Conservation (phyloP, 2,888 invertebrate species). For the Agonopterix alstromeriana region DNA sequence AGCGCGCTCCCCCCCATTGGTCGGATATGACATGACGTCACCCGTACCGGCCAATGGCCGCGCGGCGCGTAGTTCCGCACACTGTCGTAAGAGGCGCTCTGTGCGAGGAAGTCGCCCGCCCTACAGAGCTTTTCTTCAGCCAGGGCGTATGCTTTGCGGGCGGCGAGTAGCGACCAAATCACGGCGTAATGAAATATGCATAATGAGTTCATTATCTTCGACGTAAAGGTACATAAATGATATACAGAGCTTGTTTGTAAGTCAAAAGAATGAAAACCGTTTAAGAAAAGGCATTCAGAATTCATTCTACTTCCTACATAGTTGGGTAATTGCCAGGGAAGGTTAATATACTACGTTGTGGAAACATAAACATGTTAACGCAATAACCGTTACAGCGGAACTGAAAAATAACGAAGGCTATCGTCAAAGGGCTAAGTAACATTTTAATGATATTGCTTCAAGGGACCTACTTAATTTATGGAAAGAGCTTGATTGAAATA, state of each 20-base stretch:
- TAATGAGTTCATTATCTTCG: constrained; percentile 17
- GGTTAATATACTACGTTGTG: constrained; percentile 32
- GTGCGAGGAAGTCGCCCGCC: constrained; percentile 65
- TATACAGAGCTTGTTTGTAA: constrained; percentile 8
- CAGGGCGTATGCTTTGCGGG: constrained; percentile 69
- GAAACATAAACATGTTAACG: constrained; percentile 21
- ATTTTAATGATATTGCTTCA: no score
- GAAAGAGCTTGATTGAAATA: no score
- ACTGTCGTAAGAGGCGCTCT: constrained; percentile 50
- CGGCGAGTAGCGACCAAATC: constrained; percentile 41
- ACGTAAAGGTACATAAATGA: constrained; percentile 12
- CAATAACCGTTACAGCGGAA: no score
- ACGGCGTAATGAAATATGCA: constrained; percentile 33
- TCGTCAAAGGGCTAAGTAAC: no score
- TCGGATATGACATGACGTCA: constrained; percentile 60
- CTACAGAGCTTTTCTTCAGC: constrained; percentile 67
- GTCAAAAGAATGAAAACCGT: constrained; percentile 8
- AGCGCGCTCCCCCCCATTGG: constrained; percentile 61
- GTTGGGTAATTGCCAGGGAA: constrained; percentile 38
- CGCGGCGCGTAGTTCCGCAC: constrained; percentile 30
- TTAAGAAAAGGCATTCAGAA: constrained; percentile 5
- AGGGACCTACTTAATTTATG: no score
- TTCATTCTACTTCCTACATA: constrained; percentile 3
- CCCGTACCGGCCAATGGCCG: constrained; percentile 47
- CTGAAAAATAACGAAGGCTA: no score